Conservation (phyloP, 1,140 invertebrate species). For the Drosophila sucinea region DNA sequence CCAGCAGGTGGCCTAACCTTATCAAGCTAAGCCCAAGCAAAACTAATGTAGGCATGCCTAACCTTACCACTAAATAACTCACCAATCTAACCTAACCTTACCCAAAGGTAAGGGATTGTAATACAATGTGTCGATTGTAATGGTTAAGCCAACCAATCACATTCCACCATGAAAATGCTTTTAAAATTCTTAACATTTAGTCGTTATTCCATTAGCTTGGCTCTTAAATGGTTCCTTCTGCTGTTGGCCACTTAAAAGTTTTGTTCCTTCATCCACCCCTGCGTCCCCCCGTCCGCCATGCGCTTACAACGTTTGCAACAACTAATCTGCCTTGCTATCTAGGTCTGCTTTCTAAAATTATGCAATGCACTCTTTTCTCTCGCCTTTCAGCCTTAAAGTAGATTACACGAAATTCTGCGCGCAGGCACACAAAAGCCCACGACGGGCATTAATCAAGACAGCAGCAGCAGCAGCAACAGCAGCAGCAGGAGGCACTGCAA, state of each 20-base stretch:
- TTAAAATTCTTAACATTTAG: constrained; percentile 3
- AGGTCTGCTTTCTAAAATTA: constrained; percentile 62
- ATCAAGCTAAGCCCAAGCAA: too few relatives aligned
- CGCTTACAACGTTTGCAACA: background rate
- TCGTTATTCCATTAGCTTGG: background rate
- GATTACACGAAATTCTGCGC: constrained; percentile 74
- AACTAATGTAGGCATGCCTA: too few relatives aligned
- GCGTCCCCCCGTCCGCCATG: background rate
- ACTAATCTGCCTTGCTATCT: constrained; percentile 3
- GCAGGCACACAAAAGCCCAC: constrained; percentile 75
- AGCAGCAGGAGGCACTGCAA: constrained; percentile 11
- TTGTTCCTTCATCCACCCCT: background rate
- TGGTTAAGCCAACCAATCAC: background rate
- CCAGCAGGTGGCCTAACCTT: too few relatives aligned
- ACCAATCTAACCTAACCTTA: too few relatives aligned
- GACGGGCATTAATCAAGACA: constrained; percentile 75
- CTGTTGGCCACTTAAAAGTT: background rate
- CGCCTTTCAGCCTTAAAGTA: constrained; percentile 70
- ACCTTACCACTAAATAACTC: too few relatives aligned
- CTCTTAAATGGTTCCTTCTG: constrained; percentile 1
- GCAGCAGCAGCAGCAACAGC: constrained; percentile 20
- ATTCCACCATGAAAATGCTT: background rate
- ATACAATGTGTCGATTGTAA: too few relatives aligned
- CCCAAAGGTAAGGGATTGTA: too few relatives aligned
- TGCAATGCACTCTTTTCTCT: constrained; percentile 52